These are phyloP conservation scores for Nomada goodeniana DNA, from an alignment of 2,888 invertebrate species.

Conservation along the genomic window DNA sequence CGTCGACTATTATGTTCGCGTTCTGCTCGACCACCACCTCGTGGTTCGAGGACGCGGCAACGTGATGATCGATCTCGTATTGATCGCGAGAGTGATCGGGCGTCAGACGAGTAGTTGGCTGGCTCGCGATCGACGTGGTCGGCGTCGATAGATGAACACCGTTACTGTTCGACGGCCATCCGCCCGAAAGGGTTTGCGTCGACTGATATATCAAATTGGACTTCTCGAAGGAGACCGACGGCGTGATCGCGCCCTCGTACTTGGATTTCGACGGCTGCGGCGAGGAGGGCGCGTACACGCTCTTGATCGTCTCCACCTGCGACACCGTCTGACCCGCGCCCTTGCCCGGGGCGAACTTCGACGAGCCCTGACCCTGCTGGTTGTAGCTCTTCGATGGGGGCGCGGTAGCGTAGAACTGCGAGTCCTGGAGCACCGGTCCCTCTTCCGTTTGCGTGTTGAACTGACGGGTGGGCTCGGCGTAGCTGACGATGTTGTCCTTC, in stretches of 20 bases:
- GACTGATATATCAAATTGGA: slow-evolving; percentile 89
- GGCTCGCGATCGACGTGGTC: slow-evolving; percentile 33
- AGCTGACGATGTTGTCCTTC: slow-evolving; percentile 62
- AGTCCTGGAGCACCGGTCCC: slow-evolving; percentile 75
- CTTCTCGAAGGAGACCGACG: slow-evolving; percentile 86
- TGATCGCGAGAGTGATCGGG: slow-evolving; percentile 73
- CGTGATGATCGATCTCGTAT: slow-evolving; percentile 72
- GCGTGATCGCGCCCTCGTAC: slow-evolving; percentile 70
- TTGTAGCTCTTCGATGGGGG: slow-evolving; percentile 58
- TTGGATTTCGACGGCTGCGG: slow-evolving; percentile 54
- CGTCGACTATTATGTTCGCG: slow-evolving; percentile 78
- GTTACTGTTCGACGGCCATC: slow-evolving; percentile 67
- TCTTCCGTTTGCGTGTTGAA: slow-evolving; percentile 76
- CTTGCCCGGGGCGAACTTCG: slow-evolving; percentile 40
- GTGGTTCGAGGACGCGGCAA: slow-evolving; percentile 75
- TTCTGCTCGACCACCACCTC: slow-evolving; percentile 76
- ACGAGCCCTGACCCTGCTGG: slow-evolving; percentile 37
- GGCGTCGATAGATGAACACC: slow-evolving; percentile 55
- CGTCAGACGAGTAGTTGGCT: slow-evolving; percentile 47
- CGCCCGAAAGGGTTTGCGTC: slow-evolving; percentile 78
- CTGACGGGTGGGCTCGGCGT: slow-evolving; percentile 58
- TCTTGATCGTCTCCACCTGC: slow-evolving; percentile 71
- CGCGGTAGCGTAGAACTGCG: slow-evolving; percentile 59
- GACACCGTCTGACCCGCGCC: slow-evolving; percentile 43
- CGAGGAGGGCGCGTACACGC: slow-evolving; percentile 56